phyloP scores from a whole-genome alignment of 2,797 vertebrate species.

The Pangasius macronema region DNA sequence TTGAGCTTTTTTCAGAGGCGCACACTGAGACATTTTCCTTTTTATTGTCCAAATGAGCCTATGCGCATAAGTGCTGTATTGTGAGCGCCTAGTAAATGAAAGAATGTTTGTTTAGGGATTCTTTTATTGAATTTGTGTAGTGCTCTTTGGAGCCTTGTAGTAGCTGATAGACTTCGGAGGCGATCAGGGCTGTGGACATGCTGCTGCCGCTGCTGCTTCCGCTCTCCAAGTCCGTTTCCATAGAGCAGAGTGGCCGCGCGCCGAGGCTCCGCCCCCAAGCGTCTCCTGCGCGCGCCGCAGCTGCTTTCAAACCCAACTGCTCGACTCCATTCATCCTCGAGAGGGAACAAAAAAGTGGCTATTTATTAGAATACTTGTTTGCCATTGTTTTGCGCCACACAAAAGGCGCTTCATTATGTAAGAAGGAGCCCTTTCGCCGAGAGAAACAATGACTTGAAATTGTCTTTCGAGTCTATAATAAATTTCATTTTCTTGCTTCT shows the following conservation, averaged over 20 bases:
- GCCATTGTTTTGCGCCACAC: constrained; percentile 94
- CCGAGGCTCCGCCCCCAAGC: constrained; percentile 85
- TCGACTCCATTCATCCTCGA: constrained; percentile 92
- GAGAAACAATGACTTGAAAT: constrained; percentile 99
- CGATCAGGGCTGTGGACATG: constrained; percentile 54
- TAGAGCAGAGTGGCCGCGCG: constrained; percentile 69
- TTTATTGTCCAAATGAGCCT: constrained; percentile 23
- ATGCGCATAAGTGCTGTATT: constrained; percentile 8
- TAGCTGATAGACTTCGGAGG: constrained; percentile 21
- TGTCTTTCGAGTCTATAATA: constrained; percentile 97
- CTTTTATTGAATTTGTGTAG: constrained; percentile 26
- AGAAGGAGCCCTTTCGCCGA: constrained; percentile 81
- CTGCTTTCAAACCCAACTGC: constrained; percentile 93
- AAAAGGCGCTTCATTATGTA: constrained; percentile 97
- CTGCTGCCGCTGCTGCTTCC: constrained; percentile 39
- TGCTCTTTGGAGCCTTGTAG: constrained; percentile 6
- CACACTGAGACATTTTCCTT: background rate
- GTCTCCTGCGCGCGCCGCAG: constrained; percentile 74
- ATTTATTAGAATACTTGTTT: constrained; percentile 99
- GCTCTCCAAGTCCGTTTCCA: constrained; percentile 73
- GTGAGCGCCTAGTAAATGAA: constrained; percentile 29
- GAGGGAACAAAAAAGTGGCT: constrained; percentile 91
- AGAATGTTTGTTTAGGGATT: constrained; percentile 29
- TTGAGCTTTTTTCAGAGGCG: background rate
- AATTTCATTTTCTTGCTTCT: constrained; percentile 93